A percentile compares a stretch with the other conserved stretches of the same genome.
Conservation (phyloP, 2,797 vertebrate genomes). For the Bradypus variegatus region DNA sequence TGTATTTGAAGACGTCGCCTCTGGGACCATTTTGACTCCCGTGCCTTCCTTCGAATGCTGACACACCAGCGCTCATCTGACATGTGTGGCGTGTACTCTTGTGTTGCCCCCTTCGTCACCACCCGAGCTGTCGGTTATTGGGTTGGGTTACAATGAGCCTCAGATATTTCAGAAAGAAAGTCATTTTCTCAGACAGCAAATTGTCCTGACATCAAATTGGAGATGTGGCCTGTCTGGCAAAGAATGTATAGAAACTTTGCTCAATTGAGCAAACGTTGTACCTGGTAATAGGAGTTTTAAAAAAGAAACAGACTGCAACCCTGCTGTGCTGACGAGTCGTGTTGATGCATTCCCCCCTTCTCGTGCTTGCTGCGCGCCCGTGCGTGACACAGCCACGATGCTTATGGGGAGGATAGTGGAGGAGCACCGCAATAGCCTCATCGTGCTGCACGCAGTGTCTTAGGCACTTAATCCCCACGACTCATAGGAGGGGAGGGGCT, state of each 20-base stretch:
- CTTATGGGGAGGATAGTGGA: fast-evolving
- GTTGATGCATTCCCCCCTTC: fast-evolving
- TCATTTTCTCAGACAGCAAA: background rate
- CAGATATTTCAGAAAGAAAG: background rate
- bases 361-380: no score
- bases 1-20: background rate
- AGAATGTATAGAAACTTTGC: background rate
- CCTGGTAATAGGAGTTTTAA: background rate
- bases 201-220: background rate
- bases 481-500: background rate
- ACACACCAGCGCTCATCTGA: no score
- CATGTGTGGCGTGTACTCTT: no score
- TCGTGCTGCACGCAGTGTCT: no score
- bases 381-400: fast-evolving
- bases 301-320: no score
- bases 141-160: background rate
- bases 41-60: background rate
- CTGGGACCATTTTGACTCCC: background rate
- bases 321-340: fast-evolving
- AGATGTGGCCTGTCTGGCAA: background rate
- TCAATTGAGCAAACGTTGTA: fast-evolving
- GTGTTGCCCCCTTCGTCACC: no score
- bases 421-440: no score
- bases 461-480: background rate
- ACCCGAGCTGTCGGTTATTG: no score